Percentiles rank a stretch among this genome's conserved stretches.
Evolutionary conservation across 2,888 invertebrate genomes (phyloP).

Genomic region (Chrysolina americana): DNA sequence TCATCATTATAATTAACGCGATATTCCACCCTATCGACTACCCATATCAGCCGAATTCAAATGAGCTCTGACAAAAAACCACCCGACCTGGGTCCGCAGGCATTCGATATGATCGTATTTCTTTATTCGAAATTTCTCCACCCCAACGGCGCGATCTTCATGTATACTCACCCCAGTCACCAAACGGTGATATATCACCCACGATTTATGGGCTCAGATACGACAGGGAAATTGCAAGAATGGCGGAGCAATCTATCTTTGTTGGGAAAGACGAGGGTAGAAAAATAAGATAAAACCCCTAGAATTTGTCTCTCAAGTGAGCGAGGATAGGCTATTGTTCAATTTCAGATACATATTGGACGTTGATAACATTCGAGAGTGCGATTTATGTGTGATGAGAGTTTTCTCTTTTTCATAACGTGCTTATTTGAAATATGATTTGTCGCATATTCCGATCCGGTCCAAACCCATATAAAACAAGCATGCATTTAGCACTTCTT

Average conservation of each 20-base stretch:
- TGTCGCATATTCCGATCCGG: neutral
- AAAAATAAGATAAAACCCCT: constrained; percentile 70
- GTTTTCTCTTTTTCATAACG: neutral
- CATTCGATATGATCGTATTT: constrained; percentile 60
- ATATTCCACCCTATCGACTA: neutral
- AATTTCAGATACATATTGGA: constrained; percentile 63
- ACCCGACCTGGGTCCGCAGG: constrained; percentile 40
- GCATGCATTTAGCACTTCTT: too few species aligned
- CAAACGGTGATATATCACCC: constrained; percentile 83
- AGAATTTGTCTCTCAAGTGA: constrained; percentile 70
- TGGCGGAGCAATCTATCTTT: constrained; percentile 92
- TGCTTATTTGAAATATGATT: constrained; percentile 1
- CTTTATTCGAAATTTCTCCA: constrained; percentile 61
- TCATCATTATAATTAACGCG: neutral
- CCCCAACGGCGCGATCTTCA: constrained; percentile 52
- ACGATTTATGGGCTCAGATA: constrained; percentile 91
- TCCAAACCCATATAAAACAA: too few species aligned
- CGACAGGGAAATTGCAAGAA: constrained; percentile 95
- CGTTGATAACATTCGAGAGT: constrained; percentile 44
- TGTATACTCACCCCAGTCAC: constrained; percentile 60
- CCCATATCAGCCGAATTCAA: constrained; percentile 23
- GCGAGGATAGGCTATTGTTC: constrained; percentile 68
- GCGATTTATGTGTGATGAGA: constrained; percentile 45
- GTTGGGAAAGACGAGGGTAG: constrained; percentile 75
- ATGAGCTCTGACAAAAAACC: constrained; percentile 42